Conservation (phyloP, 2,888 invertebrate genomes). For the Pristionchus exspectatus region DNA sequence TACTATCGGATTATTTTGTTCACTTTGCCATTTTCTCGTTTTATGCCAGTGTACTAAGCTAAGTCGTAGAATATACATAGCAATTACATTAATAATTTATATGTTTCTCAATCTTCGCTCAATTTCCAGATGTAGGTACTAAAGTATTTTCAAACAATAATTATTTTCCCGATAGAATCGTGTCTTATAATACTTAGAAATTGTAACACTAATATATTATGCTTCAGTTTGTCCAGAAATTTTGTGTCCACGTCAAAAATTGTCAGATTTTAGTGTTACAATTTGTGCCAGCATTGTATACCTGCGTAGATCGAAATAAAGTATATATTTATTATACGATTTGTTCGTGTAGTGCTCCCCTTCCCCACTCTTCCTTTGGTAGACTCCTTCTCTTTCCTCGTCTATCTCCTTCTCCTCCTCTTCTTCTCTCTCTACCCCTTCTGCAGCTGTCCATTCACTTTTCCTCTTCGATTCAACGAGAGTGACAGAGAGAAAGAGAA, state of each 20-base stretch:
- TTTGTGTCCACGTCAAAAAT: neutral
- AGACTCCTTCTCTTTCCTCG: neutral
- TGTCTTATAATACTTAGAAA: conserved; percentile 31
- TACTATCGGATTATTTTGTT: neutral
- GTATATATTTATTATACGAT: neutral
- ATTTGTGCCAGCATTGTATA: neutral
- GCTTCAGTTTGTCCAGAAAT: neutral
- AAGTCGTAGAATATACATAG: neutral
- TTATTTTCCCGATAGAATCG: conserved; percentile 16
- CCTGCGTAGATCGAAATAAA: neutral
- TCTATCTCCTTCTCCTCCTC: neutral
- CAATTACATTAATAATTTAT: conserved; percentile 17
- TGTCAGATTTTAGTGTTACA: neutral
- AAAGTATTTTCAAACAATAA: conserved; percentile 45
- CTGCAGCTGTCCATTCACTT: conserved; percentile 48
- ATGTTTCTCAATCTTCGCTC: conserved; percentile 3
- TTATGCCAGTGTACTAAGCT: neutral
- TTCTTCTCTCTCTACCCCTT: neutral
- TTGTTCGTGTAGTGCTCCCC: neutral
- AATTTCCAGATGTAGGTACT: conserved; percentile 52
- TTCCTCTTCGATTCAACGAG: conserved; percentile 51
- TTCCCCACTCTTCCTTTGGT: neutral
- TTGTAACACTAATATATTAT: conserved; percentile 21
- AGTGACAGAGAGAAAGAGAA: conserved; percentile 42
- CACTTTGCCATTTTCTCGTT: conserved; percentile 44